Conservation (phyloP, 2,113 vertebrate species). For the Laticauda laticaudata region DNA sequence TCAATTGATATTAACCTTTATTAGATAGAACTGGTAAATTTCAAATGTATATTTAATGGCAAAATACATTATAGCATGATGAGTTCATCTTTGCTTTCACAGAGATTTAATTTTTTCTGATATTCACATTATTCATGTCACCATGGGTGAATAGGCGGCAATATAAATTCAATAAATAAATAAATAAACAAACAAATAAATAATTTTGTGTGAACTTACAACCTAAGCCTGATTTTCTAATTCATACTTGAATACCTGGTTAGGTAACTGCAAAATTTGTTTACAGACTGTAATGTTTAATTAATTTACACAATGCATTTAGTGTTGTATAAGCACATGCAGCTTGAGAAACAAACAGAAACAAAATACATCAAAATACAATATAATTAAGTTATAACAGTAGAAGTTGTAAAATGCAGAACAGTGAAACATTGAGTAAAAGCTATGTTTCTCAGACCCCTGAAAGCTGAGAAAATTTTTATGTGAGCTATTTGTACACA, state of each 20-base stretch:
- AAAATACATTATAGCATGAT: background rate
- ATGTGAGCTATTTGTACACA: background rate
- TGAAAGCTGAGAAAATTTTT: background rate
- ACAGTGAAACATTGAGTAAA: background rate
- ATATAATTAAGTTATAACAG: background rate
- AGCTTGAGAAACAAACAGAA: background rate
- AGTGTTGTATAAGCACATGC: background rate
- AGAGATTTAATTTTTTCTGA: background rate
- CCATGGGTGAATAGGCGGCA: too few species aligned
- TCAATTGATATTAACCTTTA: background rate
- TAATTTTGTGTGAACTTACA: background rate
- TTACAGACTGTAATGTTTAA: background rate
- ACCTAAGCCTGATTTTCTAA: background rate
- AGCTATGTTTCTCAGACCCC: background rate
- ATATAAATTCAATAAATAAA: too few species aligned
- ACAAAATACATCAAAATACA: background rate
- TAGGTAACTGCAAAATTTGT: background rate
- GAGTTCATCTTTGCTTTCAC: background rate
- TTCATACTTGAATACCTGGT: background rate
- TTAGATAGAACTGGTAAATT: background rate
- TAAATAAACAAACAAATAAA: too few species aligned
- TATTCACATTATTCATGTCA: background rate
- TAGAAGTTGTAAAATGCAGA: background rate
- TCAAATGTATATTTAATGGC: background rate
- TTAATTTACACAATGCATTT: background rate